Evolutionary conservation across 1,140 invertebrate species (phyloP), one percentile per base, ranked within the genome.

Genomic region (Gryllus bimaculatus): DNA sequence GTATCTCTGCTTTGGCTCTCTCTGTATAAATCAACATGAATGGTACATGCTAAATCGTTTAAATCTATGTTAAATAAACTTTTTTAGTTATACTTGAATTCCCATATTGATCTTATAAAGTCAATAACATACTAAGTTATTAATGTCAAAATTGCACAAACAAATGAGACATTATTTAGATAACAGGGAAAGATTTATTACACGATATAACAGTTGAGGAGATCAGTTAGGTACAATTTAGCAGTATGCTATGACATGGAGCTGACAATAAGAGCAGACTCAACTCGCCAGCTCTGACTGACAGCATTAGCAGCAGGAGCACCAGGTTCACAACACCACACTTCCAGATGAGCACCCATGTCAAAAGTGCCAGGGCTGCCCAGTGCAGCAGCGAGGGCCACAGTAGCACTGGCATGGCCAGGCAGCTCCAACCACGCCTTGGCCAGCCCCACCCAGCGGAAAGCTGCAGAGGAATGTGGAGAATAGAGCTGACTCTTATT

Each of bases 401-500:
- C 78, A 73, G 79, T 82, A 47, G 78, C 82, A 75, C 79, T 78
- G 18, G 81, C 82, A 48, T 85, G 83, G 8, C 86, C 83, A 78
- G 84, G 83, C 66, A 88, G 81, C 47, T 84, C 79, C 79, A 84
- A 85, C 79, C 83, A 82, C 73, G 86, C 83, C 10, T 84, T 82
- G 0, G 86, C 86, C 20, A 86, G 85, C 49, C 87, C 85, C 26
- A 84, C 84, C 77, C 87, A 88, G 15, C 86, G 85, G 79, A 86
- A 87, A 74, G 84, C 84, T 8, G 85, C 84, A 8, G 87, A 87
- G 47, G 86, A 86, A 81, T 87, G 85, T 0, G 85, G 83, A 47
- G 85, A 85, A 79, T 86, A 86, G 10, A 87, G 81, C 79, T 86
- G 86, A 82, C 74, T 84, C 26, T 39, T 39, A 39, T 39, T 39